These are phyloP conservation scores for Drosophila prolongata DNA, from an alignment of 2,888 invertebrate species.

Conservation along the genomic window DNA sequence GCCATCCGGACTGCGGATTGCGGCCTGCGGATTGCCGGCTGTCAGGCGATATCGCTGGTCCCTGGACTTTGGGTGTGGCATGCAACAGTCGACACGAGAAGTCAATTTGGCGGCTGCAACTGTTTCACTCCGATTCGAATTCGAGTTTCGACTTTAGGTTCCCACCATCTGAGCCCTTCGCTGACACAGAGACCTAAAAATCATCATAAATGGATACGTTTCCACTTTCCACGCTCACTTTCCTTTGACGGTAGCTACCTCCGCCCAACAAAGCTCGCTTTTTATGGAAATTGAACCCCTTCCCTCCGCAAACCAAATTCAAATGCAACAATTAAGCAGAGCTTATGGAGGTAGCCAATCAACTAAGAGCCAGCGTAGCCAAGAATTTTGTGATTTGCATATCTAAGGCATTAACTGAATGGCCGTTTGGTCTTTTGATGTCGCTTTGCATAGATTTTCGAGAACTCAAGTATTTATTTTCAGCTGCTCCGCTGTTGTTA, in stretches of 20 bases:
- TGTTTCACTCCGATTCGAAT: constrained; percentile 14
- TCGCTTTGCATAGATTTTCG: constrained; percentile 71
- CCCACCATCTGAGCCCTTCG: constrained; percentile 19
- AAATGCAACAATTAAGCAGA: constrained; percentile 63
- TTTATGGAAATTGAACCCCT: constrained; percentile 66
- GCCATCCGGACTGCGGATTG: constrained; percentile 15
- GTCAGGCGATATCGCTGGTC: constrained; percentile 34
- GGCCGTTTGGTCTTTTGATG: constrained; percentile 60
- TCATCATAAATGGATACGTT: constrained; percentile 52
- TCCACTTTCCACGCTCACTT: constrained; percentile 67
- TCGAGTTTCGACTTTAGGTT: constrained; percentile 8
- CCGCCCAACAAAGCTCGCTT: constrained; percentile 22
- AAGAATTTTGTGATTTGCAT: constrained; percentile 72
- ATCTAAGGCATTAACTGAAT: constrained; percentile 73
- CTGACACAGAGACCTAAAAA: constrained; percentile 48
- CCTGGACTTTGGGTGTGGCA: constrained; percentile 40
- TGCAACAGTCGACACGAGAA: constrained; percentile 46
- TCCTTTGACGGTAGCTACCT: constrained; percentile 50
- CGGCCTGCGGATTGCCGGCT: constrained; percentile 26
- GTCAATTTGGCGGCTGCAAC: constrained; percentile 42
- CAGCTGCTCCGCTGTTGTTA: constrained; percentile 38
- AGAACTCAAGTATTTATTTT: constrained; percentile 39
- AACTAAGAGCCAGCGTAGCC: constrained; percentile 47
- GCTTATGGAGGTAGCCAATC: constrained; percentile 52
- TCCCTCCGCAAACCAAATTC: too few relatives aligned